Conservation (phyloP, 2,888 invertebrate genomes). For the Rosalia funebris region DNA sequence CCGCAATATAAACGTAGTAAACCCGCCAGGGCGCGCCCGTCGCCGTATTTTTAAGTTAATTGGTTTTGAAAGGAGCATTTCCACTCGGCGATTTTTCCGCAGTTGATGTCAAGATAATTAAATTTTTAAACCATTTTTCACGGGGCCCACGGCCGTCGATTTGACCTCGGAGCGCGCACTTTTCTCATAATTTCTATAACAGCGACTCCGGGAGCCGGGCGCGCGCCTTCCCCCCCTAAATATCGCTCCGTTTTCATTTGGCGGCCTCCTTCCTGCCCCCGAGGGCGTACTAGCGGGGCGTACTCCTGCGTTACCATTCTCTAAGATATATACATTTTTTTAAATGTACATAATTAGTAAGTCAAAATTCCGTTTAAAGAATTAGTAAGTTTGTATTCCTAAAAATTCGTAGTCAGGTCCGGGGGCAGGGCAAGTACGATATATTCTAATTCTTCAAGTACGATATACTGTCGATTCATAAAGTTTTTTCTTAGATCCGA, state of each 20-base stretch:
- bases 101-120: conserved; percentile 61
- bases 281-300: background rate
- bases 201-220: conserved; percentile 20
- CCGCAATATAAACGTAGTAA: conserved; percentile 11
- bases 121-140: conserved; percentile 61
- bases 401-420: too few relatives aligned
- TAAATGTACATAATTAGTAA: too few relatives aligned
- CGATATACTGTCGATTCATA: too few relatives aligned
- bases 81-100: conserved; percentile 60
- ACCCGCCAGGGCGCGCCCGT: conserved; percentile 6
- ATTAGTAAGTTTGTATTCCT: too few relatives aligned
- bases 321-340: too few relatives aligned
- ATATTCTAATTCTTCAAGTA: too few relatives aligned
- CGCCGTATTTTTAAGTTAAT: conserved; percentile 58
- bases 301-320: too few relatives aligned
- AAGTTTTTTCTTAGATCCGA: too few relatives aligned
- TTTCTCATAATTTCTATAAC: conserved; percentile 34
- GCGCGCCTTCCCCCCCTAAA: conserved; percentile 26
- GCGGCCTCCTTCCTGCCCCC: background rate
- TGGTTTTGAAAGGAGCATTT: conserved; percentile 61
- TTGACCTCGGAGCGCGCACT: conserved; percentile 23
- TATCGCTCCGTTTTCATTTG: background rate
- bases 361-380: too few relatives aligned
- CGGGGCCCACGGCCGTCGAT: conserved; percentile 27
- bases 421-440: too few relatives aligned